Percentiles rank a stretch among this genome's conserved stretches.
Conservation (phyloP, 64 coral and sea anemone species). For the Dendronephthya gigantea region DNA sequence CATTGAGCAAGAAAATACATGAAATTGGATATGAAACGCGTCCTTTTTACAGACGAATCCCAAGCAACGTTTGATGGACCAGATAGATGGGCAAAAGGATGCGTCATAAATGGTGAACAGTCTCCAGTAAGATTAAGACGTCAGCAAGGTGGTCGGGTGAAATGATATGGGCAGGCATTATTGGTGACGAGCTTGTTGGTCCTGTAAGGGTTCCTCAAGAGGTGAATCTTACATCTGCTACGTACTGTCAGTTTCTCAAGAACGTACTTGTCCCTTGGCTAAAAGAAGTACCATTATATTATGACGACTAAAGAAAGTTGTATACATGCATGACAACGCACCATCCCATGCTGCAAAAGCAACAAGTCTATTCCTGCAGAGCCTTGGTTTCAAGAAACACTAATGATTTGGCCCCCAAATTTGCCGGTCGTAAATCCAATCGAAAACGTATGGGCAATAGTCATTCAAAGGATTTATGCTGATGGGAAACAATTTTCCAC, state of each 20-base stretch:
- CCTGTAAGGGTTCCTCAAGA: not conserved
- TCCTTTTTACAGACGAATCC: not conserved
- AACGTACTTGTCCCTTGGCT: not conserved
- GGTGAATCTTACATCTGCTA: not conserved
- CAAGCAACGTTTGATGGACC: not conserved
- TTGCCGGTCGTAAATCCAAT: not conserved
- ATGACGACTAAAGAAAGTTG: not conserved
- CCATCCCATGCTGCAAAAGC: not conserved
- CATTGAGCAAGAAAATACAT: not conserved
- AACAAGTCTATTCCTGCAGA: not conserved
- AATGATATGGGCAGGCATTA: not conserved
- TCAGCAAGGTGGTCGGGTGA: not conserved
- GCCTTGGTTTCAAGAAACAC: not conserved
- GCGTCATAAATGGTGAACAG: not conserved
- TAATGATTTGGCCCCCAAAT: not conserved
- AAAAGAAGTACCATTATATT: not conserved
- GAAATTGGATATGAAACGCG: not conserved
- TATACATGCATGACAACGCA: not conserved
- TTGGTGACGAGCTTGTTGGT: not conserved
- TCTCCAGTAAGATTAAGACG: not conserved
- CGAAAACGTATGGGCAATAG: not conserved
- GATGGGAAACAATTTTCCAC: not conserved
- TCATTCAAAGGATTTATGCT: not conserved
- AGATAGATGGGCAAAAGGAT: slow-evolving; percentile 10
- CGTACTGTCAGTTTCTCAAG: not conserved